phyloP scores from a whole-genome alignment of 2,113 vertebrate species.

The Rhea pennata region DNA sequence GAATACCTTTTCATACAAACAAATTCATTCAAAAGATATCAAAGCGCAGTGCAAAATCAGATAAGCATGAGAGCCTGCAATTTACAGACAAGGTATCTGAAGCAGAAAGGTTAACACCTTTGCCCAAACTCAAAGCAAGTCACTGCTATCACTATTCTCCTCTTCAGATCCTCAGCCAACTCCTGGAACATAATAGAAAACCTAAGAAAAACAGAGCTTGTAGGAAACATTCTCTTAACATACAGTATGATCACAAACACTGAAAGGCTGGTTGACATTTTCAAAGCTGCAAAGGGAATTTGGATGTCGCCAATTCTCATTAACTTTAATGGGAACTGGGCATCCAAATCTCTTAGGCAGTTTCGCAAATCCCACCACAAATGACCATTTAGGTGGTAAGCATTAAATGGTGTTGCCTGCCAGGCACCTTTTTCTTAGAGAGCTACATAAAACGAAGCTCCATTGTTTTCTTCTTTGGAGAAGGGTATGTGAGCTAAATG shows the following conservation, averaged over 20 bases:
- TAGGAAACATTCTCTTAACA: constrained; percentile 47
- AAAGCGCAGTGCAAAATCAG: not conserved
- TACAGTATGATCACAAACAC: constrained; percentile 61
- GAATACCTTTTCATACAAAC: not conserved
- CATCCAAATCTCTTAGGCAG: constrained; percentile 65
- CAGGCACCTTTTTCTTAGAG: constrained; percentile 29
- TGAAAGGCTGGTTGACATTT: constrained; percentile 64
- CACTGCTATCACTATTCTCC: not conserved
- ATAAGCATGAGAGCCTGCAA: not conserved
- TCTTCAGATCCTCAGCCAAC: constrained; percentile 2
- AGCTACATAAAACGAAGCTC: not conserved
- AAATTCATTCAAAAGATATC: not conserved
- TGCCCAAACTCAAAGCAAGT: constrained; percentile 29
- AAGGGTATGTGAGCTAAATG: constrained; percentile 4
- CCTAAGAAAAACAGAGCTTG: constrained; percentile 47
- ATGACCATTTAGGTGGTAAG: constrained; percentile 59
- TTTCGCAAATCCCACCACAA: constrained; percentile 68
- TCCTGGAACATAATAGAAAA: constrained; percentile 9
- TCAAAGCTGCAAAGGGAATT: constrained; percentile 68
- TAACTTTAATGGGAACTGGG: constrained; percentile 67
- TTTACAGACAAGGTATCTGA: not conserved
- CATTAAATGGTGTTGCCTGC: constrained; percentile 49
- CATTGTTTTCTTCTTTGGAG: constrained; percentile 36
- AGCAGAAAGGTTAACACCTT: not conserved
- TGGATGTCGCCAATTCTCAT: constrained; percentile 66